Base-by-base conservation (phyloP, 1,140 invertebrate species). In the Drosophila cardini region DNA sequence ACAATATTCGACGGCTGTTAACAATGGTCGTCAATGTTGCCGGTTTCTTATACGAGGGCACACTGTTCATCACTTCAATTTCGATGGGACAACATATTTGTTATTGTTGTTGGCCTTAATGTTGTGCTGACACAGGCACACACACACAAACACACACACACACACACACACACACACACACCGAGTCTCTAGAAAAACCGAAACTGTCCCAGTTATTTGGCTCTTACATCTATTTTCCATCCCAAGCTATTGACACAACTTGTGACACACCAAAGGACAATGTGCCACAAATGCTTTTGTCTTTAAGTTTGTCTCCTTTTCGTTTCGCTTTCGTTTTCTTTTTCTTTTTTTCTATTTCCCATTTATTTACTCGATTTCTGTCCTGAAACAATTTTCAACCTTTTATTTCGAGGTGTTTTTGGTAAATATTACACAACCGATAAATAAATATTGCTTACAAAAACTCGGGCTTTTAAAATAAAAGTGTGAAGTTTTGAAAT, bases 51-150 rank as follows among this genome's bases (percentile, higher is more conserved):
- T 53, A 34, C 16, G 21, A 15, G 57, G 42, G 16, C 53, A 45
- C 58, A 76, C 63, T 85, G 77, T 86, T 87, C 80, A 78, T 80
- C 83, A 87, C 83, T 82, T 87, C 83, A 77, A 80, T 77, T 79
- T 78, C 76, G 76, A 79, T 84, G 69, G 80, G 50, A 26, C 72
- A 46, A 64, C 70, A 75, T 55, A 79, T 78, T 75, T 72, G 77
- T 78, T 81, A 86, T 85, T 86, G 78, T 85, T 86, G 78, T 78
- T 81, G 81, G 52, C 64, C 63, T 76, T 86, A 87, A 86, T 86
- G 68, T 76, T 87, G 56, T 82, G 76, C 76, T 86, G 81, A 85
- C 81, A 78, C 18, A 43, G 57, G 30, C 69, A 55, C 30, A 76
- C 57, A 50, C 55, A 45, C 11, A 38, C 36, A 38, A 11, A 38